phyloP scores from a whole-genome alignment of 2,797 vertebrate species.

The Eulemur rubriventer region DNA sequence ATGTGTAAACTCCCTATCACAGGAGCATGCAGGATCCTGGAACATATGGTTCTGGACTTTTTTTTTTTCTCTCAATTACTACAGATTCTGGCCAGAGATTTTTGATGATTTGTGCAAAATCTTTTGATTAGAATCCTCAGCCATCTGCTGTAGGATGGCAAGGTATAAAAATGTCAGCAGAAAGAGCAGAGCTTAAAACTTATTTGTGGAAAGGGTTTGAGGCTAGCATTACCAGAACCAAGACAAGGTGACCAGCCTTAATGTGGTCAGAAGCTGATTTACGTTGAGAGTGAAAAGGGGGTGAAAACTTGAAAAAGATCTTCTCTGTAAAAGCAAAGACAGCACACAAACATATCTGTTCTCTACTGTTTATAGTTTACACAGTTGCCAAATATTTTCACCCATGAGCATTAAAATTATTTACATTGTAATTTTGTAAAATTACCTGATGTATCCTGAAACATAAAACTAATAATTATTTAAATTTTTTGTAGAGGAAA shows the following conservation, averaged over 20 bases:
- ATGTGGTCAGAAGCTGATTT: neutral
- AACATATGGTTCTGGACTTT: neutral
- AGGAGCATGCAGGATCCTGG: neutral
- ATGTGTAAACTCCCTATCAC: neutral
- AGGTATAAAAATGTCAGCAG: slow-evolving; percentile 67
- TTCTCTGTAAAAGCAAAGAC: neutral
- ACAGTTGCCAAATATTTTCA: neutral
- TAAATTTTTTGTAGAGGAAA: neutral
- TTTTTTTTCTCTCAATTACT: neutral
- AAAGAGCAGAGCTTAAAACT: slow-evolving; percentile 51
- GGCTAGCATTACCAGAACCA: slow-evolving; percentile 24
- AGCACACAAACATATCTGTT: neutral
- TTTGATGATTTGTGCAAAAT: slow-evolving; percentile 75
- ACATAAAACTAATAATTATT: neutral
- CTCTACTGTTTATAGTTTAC: neutral
- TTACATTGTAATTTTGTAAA: neutral
- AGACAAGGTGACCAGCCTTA: slow-evolving; percentile 13
- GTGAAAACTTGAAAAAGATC: neutral
- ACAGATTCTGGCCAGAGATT: slow-evolving; percentile 40
- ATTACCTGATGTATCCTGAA: neutral
- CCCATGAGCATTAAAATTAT: neutral
- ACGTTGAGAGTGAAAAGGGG: neutral
- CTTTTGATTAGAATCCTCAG: slow-evolving; percentile 70
- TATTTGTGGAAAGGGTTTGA: slow-evolving; percentile 46
- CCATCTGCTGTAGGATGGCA: slow-evolving; percentile 70